Base-by-base conservation (phyloP, 2,888 invertebrate species). In the Pomacea canaliculata region DNA sequence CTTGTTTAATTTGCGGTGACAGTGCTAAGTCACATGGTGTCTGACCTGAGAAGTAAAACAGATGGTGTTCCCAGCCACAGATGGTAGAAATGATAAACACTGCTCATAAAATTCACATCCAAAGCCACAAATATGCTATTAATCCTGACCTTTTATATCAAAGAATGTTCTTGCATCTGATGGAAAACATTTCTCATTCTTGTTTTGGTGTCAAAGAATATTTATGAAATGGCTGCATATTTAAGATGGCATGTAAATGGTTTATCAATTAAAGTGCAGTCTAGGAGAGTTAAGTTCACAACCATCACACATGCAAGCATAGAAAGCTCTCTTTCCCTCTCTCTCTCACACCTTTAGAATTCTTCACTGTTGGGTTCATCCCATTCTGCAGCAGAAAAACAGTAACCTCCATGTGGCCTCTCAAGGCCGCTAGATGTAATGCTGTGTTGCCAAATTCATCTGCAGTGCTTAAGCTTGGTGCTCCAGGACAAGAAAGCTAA, bases 361-460 rank as follows among this genome's bases (percentile, higher is more conserved):
- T 94, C 82, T 92, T 92, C 12, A 94, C 91, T 0, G 92, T 92
- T 48, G 94, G 93, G 84, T 94, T 93, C 8, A 94, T 93, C 9
- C 94, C 94, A 86, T 94, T 93, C 89, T 94, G 94, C 69, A 94
- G 89, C 10, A 94, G 89, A 7, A 94, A 86, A 7, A 94, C 93
- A 0, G 94, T 94, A 12, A 93, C 92, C 74, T 93, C 92, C 68
- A 93, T 93, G 85, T 94, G 94, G 0, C 94, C 94, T 19, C 94
- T 88, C 86, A 94, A 94, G 1, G 94, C 93, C 1, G 93, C 94
- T 84, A 93, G 93, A 87, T 94, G 94, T 4, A 94, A 90, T 60
- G 94, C 93, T 0, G 94, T 93, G 90, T 94, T 94, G 71, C 94
- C 94, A 84, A 93, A 93, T 1, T 91, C 90, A 86, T 94, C 94